A percentile compares a stretch with the other conserved stretches of the same genome.
Conservation (phyloP, 2,113 vertebrate genomes). For the Macquaria australasica region DNA sequence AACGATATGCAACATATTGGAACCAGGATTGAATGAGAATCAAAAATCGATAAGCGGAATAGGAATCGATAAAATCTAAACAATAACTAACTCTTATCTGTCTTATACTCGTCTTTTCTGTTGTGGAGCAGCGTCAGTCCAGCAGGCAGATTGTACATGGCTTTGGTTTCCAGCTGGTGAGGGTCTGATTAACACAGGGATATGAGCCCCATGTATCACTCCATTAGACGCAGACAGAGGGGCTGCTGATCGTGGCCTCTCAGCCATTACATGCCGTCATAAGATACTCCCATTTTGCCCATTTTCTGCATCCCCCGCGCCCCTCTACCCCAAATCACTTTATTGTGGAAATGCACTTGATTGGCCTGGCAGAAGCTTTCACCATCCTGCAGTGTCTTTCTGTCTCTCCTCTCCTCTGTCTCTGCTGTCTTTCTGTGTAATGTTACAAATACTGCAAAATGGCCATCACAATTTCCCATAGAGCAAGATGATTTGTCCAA, state of each 20-base stretch:
- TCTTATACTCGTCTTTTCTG: not conserved
- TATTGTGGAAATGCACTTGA: constrained; percentile 8
- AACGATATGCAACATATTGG: not conserved
- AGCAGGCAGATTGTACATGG: not conserved
- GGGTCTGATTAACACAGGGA: constrained; percentile 20
- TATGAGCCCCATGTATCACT: constrained; percentile 19
- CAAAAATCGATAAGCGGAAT: not conserved
- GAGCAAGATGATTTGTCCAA: not conserved
- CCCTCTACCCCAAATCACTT: not conserved
- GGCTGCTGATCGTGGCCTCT: constrained; percentile 29
- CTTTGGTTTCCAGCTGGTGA: constrained; percentile 31
- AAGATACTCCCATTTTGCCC: constrained; percentile 23
- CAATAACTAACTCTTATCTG: constrained; percentile 2
- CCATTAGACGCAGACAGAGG: constrained; percentile 30
- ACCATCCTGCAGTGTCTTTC: not conserved
- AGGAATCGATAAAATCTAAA: not conserved
- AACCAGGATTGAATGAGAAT: not conserved
- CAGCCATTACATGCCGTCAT: constrained; percentile 43
- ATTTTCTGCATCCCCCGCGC: not conserved
- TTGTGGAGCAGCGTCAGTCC: not conserved
- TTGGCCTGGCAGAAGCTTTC: constrained; percentile 2
- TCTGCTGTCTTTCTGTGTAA: not conserved
- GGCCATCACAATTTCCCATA: not conserved
- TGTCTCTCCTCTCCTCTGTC: not conserved
- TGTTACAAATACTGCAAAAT: not conserved